Percentiles rank a stretch among this genome's conserved stretches.
Evolutionary conservation across 2,888 invertebrate genomes (phyloP).

Genomic region (Helobdella robusta): DNA sequence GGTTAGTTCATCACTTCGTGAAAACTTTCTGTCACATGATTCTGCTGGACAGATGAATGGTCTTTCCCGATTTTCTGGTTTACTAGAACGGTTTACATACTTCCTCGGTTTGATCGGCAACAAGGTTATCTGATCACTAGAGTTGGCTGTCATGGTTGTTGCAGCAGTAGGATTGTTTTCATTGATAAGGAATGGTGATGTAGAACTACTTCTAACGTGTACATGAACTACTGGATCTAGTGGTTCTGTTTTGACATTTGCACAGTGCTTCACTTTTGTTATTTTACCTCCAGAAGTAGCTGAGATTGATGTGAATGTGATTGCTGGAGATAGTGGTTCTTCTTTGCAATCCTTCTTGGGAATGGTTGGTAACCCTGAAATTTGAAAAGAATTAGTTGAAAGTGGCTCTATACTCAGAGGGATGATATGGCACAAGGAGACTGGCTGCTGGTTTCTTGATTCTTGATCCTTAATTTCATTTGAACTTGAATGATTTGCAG

Average conservation of each 20-base stretch:
- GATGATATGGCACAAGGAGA: too few species aligned
- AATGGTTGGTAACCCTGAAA: too few species aligned
- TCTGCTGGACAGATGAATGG: constrained; percentile 97
- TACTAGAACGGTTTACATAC: constrained; percentile 91
- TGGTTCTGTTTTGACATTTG: constrained; percentile 3
- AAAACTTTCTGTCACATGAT: constrained; percentile 60
- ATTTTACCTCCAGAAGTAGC: constrained; percentile 5
- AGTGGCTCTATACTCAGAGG: too few species aligned
- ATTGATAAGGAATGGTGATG: background rate
- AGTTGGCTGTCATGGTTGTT: background rate
- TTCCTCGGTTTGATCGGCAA: constrained; percentile 68
- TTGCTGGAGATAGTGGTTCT: too few species aligned
- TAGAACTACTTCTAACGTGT: too few species aligned
- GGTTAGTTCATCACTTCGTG: constrained; percentile 92
- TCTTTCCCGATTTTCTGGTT: constrained; percentile 91
- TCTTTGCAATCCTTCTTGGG: too few species aligned
- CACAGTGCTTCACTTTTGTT: background rate
- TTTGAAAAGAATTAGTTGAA: too few species aligned
- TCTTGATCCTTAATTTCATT: too few species aligned
- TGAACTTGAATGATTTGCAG: too few species aligned
- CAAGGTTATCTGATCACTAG: background rate
- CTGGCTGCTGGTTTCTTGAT: too few species aligned
- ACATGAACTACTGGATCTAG: too few species aligned
- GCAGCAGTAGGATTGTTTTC: background rate
- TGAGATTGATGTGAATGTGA: constrained; percentile 7